These are phyloP conservation scores for Uloborus plumipes DNA, from an alignment of 2,888 invertebrate species.

Conservation along the genomic window DNA sequence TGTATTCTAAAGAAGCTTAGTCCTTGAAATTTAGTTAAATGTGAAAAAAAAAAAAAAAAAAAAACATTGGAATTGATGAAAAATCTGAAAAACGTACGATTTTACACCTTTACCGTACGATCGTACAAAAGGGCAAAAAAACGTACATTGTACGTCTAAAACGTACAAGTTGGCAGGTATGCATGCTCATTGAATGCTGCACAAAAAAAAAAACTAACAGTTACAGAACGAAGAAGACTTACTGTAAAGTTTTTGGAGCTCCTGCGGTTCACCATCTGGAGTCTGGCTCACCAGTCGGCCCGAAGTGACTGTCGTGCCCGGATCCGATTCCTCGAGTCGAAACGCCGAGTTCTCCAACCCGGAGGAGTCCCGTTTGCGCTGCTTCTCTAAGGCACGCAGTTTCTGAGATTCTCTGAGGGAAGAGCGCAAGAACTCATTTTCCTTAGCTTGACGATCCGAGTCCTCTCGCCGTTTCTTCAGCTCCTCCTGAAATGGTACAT, in stretches of 20 bases:
- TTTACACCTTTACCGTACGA: too few relatives aligned
- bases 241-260: slow-evolving; percentile 25
- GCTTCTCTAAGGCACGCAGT: slow-evolving; percentile 80
- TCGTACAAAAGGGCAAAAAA: too few relatives aligned
- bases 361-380: slow-evolving; percentile 28
- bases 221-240: not conserved
- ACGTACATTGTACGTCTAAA: too few relatives aligned
- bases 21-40: too few relatives aligned
- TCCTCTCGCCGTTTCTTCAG: slow-evolving; percentile 82
- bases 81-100: too few relatives aligned
- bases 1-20: too few relatives aligned
- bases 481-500: slow-evolving; percentile 31
- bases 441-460: slow-evolving; percentile 87
- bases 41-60: too few relatives aligned
- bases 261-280: slow-evolving; percentile 16
- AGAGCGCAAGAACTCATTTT: slow-evolving; percentile 91
- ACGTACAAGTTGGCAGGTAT: too few relatives aligned
- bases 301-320: not conserved
- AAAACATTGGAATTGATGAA: too few relatives aligned
- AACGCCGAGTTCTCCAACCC: slow-evolving; percentile 72
- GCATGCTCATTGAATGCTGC: too few relatives aligned
- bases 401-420: slow-evolving; percentile 93
- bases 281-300: not conserved
- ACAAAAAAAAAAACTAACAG: not conserved
- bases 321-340: slow-evolving; percentile 69